These are phyloP conservation scores for Dyspetes luteomarginatus DNA, from an alignment of 2,888 invertebrate species.

Conservation along the genomic window DNA sequence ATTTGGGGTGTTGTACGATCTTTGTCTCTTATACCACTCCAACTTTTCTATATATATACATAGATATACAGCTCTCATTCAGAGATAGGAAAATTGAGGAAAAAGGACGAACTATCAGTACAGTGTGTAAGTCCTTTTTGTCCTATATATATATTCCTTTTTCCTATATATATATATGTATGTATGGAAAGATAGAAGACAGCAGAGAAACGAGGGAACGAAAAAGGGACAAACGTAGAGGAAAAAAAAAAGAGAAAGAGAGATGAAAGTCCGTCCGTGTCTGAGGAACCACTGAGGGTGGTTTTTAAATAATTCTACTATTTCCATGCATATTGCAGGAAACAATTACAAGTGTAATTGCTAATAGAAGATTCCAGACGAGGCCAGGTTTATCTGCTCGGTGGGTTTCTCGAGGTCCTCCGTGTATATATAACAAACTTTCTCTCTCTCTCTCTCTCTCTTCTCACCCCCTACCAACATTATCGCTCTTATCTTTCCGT, in stretches of 20 bases:
- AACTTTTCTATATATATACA: constrained; percentile 46
- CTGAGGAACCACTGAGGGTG: constrained; percentile 72
- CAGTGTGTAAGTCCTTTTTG: neutral
- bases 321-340: constrained; percentile 83
- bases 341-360: constrained; percentile 84
- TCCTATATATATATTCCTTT: constrained; percentile 6
- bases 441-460: constrained; percentile 29
- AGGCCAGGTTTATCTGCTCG: constrained; percentile 81
- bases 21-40: constrained; percentile 32
- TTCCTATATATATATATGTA: too few relatives aligned
- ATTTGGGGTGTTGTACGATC: constrained; percentile 74
- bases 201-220: constrained; percentile 55
- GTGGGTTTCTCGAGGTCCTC: constrained; percentile 73
- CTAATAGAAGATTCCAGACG: constrained; percentile 83
- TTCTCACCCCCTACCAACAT: constrained; percentile 57
- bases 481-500: constrained; percentile 57
- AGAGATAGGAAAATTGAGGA: constrained; percentile 60
- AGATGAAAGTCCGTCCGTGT: constrained; percentile 67
- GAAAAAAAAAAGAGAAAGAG: constrained; percentile 56
- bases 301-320: constrained; percentile 83
- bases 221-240: constrained; percentile 62
- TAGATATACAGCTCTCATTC: constrained; percentile 49
- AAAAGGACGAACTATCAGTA: constrained; percentile 31
- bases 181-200: constrained; percentile 43
- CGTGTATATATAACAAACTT: constrained; percentile 53